phyloP scores from a whole-genome alignment of 2,797 vertebrate species.

The Acanthurus tractus region DNA sequence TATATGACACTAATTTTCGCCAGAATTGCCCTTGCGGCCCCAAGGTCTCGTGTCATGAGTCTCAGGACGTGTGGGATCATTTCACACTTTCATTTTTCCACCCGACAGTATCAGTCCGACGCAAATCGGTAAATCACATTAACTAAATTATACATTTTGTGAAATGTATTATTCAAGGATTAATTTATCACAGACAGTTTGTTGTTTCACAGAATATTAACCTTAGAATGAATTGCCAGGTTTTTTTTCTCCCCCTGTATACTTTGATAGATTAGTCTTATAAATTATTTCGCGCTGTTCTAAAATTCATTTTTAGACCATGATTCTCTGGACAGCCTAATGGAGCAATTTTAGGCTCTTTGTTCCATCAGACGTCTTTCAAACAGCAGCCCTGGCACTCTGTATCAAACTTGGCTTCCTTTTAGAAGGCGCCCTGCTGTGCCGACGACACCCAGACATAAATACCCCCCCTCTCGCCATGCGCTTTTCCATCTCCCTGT shows the following conservation, averaged over 20 bases:
- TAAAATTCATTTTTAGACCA: conserved; percentile 65
- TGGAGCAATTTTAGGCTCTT: conserved; percentile 73
- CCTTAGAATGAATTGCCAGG: conserved; percentile 57
- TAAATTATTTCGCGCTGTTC: conserved; percentile 76
- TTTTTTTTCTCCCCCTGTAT: conserved; percentile 71
- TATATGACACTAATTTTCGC: conserved; percentile 58
- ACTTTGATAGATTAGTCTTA: conserved; percentile 78
- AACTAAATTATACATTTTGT: conserved; percentile 80
- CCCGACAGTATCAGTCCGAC: conserved; percentile 51
- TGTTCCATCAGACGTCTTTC: conserved; percentile 69
- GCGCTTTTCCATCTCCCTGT: conserved; percentile 65
- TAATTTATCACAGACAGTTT: conserved; percentile 76
- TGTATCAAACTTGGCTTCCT: conserved; percentile 69
- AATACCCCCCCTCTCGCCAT: conserved; percentile 70
- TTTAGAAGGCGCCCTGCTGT: conserved; percentile 75
- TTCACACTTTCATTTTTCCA: conserved; percentile 63
- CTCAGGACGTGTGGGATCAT: conserved; percentile 21
- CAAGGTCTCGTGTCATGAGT: conserved; percentile 51
- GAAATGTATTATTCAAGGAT: conserved; percentile 79
- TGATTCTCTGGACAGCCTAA: conserved; percentile 73
- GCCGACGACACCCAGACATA: conserved; percentile 75
- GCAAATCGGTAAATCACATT: conserved; percentile 64
- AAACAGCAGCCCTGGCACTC: conserved; percentile 56
- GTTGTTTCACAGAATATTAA: conserved; percentile 79
- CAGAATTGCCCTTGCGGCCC: conserved; percentile 56